Conservation (phyloP, 2,888 invertebrate species). For the Miltochrista miniata region DNA sequence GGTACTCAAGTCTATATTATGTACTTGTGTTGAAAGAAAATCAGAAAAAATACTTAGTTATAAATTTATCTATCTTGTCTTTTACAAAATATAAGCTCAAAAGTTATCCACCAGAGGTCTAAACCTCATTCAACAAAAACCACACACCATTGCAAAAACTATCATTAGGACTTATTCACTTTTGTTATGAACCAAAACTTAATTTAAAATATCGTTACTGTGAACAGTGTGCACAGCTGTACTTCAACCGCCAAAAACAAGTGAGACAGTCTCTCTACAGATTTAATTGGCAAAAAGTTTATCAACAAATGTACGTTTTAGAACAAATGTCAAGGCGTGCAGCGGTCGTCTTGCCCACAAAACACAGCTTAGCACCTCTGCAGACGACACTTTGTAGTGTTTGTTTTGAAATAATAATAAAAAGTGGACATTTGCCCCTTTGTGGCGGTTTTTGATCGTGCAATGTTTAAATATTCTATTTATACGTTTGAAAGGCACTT, state of each 20-base stretch:
- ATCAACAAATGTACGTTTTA: slow-evolving; percentile 46
- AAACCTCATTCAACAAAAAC: too few relatives aligned
- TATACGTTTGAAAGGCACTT: too few relatives aligned
- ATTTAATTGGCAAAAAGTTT: slow-evolving; percentile 51
- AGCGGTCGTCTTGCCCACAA: slow-evolving; percentile 45
- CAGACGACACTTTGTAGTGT: slow-evolving; percentile 33
- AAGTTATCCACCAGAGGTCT: too few relatives aligned
- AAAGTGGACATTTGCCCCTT: too few relatives aligned
- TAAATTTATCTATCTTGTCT: too few relatives aligned
- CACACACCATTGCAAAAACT: too few relatives aligned
- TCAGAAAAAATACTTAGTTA: too few relatives aligned
- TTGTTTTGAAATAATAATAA: slow-evolving; percentile 18
- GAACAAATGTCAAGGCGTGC: slow-evolving; percentile 42
- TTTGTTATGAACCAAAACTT: slow-evolving; percentile 9
- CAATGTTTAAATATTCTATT: too few relatives aligned
- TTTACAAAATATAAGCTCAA: too few relatives aligned
- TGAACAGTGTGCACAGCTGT: not conserved
- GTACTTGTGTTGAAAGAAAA: too few relatives aligned
- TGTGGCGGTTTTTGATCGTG: too few relatives aligned
- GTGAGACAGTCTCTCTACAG: slow-evolving; percentile 37
- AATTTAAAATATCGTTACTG: slow-evolving; percentile 9
- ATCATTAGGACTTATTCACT: not conserved
- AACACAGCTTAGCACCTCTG: slow-evolving; percentile 39
- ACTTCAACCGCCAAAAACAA: slow-evolving; percentile 39
- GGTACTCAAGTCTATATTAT: too few relatives aligned